phyloP scores from a whole-genome alignment of 2,797 vertebrate genomes.

The Falco rusticolus region DNA sequence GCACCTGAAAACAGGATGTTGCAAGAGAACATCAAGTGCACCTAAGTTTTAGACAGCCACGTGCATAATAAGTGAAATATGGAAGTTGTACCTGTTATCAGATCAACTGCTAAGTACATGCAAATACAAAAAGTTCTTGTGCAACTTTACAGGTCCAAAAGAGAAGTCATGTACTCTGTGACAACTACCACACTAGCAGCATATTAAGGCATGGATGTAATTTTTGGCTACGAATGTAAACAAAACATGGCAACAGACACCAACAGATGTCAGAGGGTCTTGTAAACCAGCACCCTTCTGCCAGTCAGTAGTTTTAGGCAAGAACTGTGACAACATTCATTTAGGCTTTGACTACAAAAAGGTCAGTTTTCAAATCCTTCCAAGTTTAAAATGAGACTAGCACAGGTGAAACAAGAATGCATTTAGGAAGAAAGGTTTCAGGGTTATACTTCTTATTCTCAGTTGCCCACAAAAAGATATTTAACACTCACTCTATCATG shows the following conservation, averaged over 20 bases:
- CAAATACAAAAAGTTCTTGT: not conserved
- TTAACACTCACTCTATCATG: not conserved
- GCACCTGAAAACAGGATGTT: not conserved
- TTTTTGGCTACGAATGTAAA: not conserved
- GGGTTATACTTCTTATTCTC: not conserved
- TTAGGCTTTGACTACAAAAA: not conserved
- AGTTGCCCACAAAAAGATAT: not conserved
- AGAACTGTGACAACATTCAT: not conserved
- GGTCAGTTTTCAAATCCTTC: not conserved
- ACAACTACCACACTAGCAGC: not conserved
- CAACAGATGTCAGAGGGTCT: not conserved
- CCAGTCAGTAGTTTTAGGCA: not conserved
- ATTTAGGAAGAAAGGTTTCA: not conserved
- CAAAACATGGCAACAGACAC: not conserved
- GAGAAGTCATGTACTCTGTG: fast-evolving
- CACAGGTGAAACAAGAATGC: not conserved
- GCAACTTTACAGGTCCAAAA: not conserved
- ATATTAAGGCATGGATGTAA: not conserved
- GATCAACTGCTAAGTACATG: not conserved
- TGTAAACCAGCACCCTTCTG: not conserved
- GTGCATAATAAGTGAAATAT: not conserved
- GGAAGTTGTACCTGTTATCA: not conserved
- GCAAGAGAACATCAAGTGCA: not conserved
- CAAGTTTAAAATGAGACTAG: not conserved
- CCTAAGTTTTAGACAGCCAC: not conserved